Base-by-base conservation (phyloP, 2,888 invertebrate species). In the Lithophane socia region DNA sequence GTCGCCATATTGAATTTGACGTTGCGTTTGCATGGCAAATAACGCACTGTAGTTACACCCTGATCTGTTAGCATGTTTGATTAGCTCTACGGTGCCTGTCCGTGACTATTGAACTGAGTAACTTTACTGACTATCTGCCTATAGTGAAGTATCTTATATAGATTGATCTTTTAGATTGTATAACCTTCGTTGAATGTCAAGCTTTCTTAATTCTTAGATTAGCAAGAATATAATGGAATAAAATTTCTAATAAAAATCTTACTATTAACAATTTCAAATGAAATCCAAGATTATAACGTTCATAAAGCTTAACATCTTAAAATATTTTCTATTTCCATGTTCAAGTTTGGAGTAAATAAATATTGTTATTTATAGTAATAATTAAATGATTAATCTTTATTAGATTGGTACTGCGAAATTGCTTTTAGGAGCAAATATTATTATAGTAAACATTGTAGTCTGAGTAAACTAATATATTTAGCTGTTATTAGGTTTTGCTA, bases 401-500 rank as follows among this genome's bases (percentile, higher is more conserved):
- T 58, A 67, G 9, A 76, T 66, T 63, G 24, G 29, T 64, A 12
- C 49, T 67, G 3, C 52, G 47, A 77, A 77, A 83, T 82, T 82
- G 77, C 83, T 70, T 85, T 69, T 9, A 64, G 44, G 10, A 68
- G 37, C 49, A 72, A 85, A 75, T 75, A 85, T 76, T 76, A 29
- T 61, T 60, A 24, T n/a, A 65, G 60, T 69, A 66, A 60, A 82
- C 63, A 82, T 73, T 73, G 44, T 82, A 71, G 66, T 71, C 63
- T 70, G 42, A 3, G 82, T 77, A 85, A 85, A 84, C 68, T 81
- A 84, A 82, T 83, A 71, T 71, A 82, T 82, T 72, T 56, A 12
- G 66, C 13, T 44, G 56, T 61, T 77, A 86, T 82, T 77, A 85
- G 4, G 44, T 77, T 77, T 63, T 71, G 64, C 49, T 73, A 29